phyloP scores from a whole-genome alignment of 2,113 vertebrate species.

The Pituophis catenifer region DNA sequence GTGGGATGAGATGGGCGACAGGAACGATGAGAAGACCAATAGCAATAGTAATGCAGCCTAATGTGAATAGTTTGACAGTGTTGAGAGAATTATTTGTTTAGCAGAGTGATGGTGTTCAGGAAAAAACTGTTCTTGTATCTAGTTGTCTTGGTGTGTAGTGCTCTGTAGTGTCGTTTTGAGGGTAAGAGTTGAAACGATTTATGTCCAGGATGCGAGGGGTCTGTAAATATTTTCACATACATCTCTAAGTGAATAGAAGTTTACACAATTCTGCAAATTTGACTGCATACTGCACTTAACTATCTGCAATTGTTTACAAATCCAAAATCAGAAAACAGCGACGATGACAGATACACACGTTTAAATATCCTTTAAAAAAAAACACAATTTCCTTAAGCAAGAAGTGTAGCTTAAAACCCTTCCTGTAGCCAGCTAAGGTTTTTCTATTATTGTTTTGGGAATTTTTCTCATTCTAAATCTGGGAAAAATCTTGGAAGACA shows the following conservation, averaged over 20 bases:
- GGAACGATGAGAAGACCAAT: too few species aligned
- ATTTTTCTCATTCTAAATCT: neutral
- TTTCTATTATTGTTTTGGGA: neutral
- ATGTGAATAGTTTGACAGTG: too few species aligned
- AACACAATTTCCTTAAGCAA: neutral
- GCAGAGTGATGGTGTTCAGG: too few species aligned
- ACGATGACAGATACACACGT: neutral
- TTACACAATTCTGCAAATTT: neutral
- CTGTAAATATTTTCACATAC: neutral
- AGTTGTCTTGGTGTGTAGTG: too few species aligned
- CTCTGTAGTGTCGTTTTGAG: too few species aligned
- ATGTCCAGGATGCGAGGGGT: too few species aligned
- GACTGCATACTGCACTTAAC: neutral
- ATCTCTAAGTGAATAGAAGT: neutral
- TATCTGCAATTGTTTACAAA: neutral
- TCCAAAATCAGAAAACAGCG: neutral
- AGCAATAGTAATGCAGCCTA: too few species aligned
- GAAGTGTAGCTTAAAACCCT: neutral
- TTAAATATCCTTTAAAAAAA: neutral
- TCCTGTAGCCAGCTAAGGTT: neutral
- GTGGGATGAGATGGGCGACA: too few species aligned
- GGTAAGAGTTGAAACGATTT: too few species aligned
- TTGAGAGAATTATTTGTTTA: too few species aligned
- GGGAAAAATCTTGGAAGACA: neutral
- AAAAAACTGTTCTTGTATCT: too few species aligned